Base-by-base conservation (phyloP, 2,113 vertebrate genomes). In the Amphiprion ocellaris region DNA sequence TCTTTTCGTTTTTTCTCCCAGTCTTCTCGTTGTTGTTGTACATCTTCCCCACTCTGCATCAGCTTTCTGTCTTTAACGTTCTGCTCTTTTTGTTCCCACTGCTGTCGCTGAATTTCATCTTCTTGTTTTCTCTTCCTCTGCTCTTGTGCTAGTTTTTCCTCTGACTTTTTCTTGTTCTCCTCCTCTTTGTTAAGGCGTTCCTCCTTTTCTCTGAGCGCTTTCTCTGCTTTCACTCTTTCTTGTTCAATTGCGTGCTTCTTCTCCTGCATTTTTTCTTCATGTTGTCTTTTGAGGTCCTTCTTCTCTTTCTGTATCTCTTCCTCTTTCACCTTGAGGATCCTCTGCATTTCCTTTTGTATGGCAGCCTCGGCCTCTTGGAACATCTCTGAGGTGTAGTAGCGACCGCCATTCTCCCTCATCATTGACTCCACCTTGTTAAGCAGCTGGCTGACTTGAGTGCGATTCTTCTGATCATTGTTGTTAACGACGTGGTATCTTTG, bases 401-500 rank as follows among this genome's bases (percentile, higher is more conserved):
- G 12, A 0, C 58, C 73, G 0, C 62, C 64, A 3, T 92, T 92
- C n/a, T 58, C 5, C 14, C 0, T 39, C 19, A 90, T 54, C 85
- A 92, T 76, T 2, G 14, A 1, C n/a, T 90, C 39, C 0, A 90
- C 7, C 23, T 83, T 84, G 1, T 0, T 15, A 16, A 90, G 26
- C 12, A 92, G 72, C 26, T 89, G n/a, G 0, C 2, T 33, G 23
- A 92, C 83, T 28, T 93, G 92, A 5, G 39, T 11, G 0, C n/a
- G 58, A 16, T 87, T 75, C 1, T 10, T 3, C 9, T 3, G 4
- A 12, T 75, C 30, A 0, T 41, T 65, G 47, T 90, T 92, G 7
- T 90, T 87, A 39, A 92, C 68, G 21, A 90, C 74, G 0, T 83
- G 79, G 28, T 76, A 85, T 67, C 85, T 47, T 14, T 50, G 55